Percentiles rank a stretch among this genome's conserved stretches.
These are phyloP conservation scores for Styela clava DNA, from an alignment of 23 tunicate species.

Conservation along the genomic window DNA sequence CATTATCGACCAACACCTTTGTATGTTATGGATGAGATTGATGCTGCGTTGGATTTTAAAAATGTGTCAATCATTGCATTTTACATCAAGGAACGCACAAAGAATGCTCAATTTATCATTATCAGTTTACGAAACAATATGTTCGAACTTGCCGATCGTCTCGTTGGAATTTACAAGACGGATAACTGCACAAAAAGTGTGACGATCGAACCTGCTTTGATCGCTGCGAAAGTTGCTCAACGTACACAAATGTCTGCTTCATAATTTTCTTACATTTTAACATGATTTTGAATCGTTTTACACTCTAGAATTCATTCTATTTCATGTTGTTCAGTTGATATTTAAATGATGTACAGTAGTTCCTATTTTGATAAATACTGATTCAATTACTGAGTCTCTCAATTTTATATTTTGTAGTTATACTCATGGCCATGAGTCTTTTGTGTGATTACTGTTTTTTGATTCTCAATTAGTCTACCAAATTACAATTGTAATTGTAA, in stretches of 20 bases:
- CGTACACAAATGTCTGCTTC: background rate
- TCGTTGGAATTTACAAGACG: conserved; percentile 96
- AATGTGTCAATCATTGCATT: conserved; percentile 93
- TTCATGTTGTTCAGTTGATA: background rate
- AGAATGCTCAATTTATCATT: conserved; percentile 90
- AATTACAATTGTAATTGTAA: too few species aligned
- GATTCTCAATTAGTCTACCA: too few species aligned
- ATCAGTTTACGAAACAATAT: conserved; percentile 92
- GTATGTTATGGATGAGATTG: conserved; percentile 99
- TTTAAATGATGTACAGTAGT: background rate
- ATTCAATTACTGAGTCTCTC: background rate
- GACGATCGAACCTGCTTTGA: conserved; percentile 57
- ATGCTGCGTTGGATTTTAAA: conserved; percentile 94
- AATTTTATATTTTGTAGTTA: too few species aligned
- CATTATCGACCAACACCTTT: conserved; percentile 95
- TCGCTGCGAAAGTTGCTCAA: conserved; percentile 14
- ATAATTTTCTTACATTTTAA: background rate
- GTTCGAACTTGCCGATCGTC: conserved; percentile 86
- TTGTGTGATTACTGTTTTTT: too few species aligned
- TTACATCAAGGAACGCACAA: conserved; percentile 74
- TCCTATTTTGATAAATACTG: background rate
- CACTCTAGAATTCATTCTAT: background rate
- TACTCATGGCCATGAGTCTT: too few species aligned
- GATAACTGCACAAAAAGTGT: conserved; percentile 93
- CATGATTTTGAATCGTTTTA: background rate